These are phyloP conservation scores for Plagiodera versicolora DNA, from an alignment of 2,888 invertebrate genomes.

Conservation along the genomic window DNA sequence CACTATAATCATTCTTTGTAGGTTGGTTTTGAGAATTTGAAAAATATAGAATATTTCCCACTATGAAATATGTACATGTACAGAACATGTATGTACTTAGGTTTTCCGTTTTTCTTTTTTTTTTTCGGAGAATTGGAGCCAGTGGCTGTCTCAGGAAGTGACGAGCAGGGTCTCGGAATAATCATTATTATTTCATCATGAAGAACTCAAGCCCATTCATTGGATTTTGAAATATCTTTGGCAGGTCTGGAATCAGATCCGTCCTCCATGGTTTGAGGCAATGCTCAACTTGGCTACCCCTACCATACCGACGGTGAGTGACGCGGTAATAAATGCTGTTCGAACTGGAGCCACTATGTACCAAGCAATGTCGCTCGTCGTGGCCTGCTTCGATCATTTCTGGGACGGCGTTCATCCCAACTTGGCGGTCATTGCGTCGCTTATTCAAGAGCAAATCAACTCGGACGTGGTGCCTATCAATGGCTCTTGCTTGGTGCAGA, in stretches of 20 bases:
- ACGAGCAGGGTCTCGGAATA: too few relatives aligned
- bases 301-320: conserved; percentile 65
- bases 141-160: too few relatives aligned
- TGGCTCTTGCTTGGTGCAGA: conserved; percentile 71
- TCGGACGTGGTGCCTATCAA: conserved; percentile 71
- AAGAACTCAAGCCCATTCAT: too few relatives aligned
- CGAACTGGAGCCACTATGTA: conserved; percentile 79
- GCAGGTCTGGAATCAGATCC: conserved; percentile 79
- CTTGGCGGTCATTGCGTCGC: conserved; percentile 56
- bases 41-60: too few relatives aligned
- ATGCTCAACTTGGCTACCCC: conserved; percentile 67
- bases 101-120: too few relatives aligned
- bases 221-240: too few relatives aligned
- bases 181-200: too few relatives aligned
- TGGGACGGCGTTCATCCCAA: conserved; percentile 69
- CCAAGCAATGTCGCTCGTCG: conserved; percentile 75
- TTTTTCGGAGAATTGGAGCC: too few relatives aligned
- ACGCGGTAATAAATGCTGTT: conserved; percentile 70
- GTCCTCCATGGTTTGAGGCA: conserved; percentile 77
- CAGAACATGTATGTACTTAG: too few relatives aligned
- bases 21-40: too few relatives aligned
- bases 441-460: conserved; percentile 71
- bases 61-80: too few relatives aligned
- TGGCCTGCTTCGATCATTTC: conserved; percentile 70
- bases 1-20: too few relatives aligned